These are phyloP conservation scores for Caenorhabditis inopinata DNA, from an alignment of 1,140 invertebrate genomes.

Conservation along the genomic window DNA sequence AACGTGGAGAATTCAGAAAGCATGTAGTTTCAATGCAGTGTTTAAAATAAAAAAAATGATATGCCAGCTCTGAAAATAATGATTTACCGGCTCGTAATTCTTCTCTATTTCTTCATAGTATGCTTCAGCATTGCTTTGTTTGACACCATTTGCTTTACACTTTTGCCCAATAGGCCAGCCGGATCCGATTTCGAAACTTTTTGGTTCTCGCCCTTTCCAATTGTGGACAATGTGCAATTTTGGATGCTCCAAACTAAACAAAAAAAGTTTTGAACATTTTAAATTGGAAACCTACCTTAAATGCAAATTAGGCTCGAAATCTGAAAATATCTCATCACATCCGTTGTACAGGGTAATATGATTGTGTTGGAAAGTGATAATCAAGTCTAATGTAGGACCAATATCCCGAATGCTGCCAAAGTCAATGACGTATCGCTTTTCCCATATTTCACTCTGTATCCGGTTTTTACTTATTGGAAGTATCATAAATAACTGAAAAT, in stretches of 20 bases:
- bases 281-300: not conserved
- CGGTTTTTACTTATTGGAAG: not conserved
- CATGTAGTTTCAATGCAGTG: no score
- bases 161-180: not conserved
- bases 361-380: conserved; percentile 4
- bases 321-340: not conserved
- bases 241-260: not conserved
- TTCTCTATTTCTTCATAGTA: not conserved
- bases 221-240: not conserved
- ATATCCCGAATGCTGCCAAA: not conserved
- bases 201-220: not conserved
- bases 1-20: no score
- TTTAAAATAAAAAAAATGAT: not conserved
- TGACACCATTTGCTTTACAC: not conserved
- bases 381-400: not conserved
- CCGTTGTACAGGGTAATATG: not conserved
- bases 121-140: not conserved
- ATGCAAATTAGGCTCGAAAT: not conserved
- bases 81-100: not conserved
- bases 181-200: not conserved
- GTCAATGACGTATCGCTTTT: not conserved
- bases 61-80: conserved; percentile 8
- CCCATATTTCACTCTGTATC: not conserved
- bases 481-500: not conserved
- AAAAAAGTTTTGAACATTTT: not conserved